Conservation (phyloP, 2,797 vertebrate species). For the Botia almorhae region DNA sequence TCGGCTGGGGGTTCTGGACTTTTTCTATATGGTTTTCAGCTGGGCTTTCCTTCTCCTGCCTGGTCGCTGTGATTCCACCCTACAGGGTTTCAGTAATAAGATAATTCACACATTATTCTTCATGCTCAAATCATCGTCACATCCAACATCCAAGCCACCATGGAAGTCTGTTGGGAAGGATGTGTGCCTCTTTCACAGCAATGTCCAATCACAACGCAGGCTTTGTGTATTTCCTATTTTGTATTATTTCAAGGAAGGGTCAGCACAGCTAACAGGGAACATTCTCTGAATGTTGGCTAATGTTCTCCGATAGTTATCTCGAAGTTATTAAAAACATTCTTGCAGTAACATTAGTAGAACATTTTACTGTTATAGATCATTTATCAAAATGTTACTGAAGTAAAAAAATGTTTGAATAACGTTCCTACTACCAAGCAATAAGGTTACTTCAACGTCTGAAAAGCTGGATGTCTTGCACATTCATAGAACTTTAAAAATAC, state of each 20-base stretch:
- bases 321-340: too few relatives aligned
- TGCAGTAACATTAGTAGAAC: too few relatives aligned
- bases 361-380: too few relatives aligned
- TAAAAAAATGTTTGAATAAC: too few relatives aligned
- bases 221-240: neutral
- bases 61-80: conserved; percentile 38
- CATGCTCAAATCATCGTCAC: conserved; percentile 33
- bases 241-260: neutral
- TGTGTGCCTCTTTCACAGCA: conserved; percentile 12
- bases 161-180: neutral
- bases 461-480: too few relatives aligned
- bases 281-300: too few relatives aligned
- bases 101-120: conserved; percentile 39
- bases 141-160: conserved; percentile 16
- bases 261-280: too few relatives aligned
- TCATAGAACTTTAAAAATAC: too few relatives aligned
- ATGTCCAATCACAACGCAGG: neutral
- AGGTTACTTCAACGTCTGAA: too few relatives aligned
- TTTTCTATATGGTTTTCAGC: conserved; percentile 71
- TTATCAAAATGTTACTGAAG: too few relatives aligned
- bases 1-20: conserved; percentile 68
- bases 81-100: conserved; percentile 39
- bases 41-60: conserved; percentile 66
- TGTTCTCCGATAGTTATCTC: too few relatives aligned
- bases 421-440: too few relatives aligned